These are phyloP conservation scores for Exocentrus adspersus DNA, from an alignment of 2,888 invertebrate genomes.

Conservation along the genomic window DNA sequence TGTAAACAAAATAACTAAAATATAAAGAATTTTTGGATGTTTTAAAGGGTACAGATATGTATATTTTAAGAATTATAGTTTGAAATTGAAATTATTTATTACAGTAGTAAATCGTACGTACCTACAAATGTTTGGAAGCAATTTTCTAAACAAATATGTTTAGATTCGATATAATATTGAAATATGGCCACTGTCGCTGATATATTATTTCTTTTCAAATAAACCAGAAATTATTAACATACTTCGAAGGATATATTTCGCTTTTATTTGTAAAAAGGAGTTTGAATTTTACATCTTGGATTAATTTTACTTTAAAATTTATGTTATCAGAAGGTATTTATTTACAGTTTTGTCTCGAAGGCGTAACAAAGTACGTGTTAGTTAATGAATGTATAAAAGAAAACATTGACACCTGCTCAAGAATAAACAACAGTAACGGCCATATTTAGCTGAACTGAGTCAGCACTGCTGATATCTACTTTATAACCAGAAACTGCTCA, in stretches of 20 bases:
- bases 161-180: slow-evolving; percentile 30
- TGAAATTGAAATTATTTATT: slow-evolving; percentile 35
- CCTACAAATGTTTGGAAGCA: slow-evolving; percentile 31
- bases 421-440: slow-evolving; percentile 19
- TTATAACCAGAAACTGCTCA: not conserved
- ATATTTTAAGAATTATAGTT: slow-evolving; percentile 32
- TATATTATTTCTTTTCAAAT: slow-evolving; percentile 35
- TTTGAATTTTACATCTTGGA: slow-evolving; percentile 1
- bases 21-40: not conserved
- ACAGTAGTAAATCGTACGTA: slow-evolving; percentile 30
- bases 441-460: slow-evolving; percentile 28
- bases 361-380: slow-evolving; percentile 11
- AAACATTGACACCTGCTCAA: slow-evolving; percentile 20
- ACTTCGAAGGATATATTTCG: slow-evolving; percentile 15
- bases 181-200: slow-evolving; percentile 32
- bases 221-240: slow-evolving; percentile 25
- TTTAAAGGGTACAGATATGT: slow-evolving; percentile 5
- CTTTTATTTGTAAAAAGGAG: slow-evolving; percentile 12
- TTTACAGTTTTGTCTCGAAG: not conserved
- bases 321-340: not conserved
- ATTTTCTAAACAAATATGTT: slow-evolving; percentile 36
- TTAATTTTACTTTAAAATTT: not conserved
- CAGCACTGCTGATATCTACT: slow-evolving; percentile 37
- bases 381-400: slow-evolving; percentile 10
- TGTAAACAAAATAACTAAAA: no score